Conservation (phyloP, 1,140 invertebrate species). For the Pseudomyrmex cubaensis region DNA sequence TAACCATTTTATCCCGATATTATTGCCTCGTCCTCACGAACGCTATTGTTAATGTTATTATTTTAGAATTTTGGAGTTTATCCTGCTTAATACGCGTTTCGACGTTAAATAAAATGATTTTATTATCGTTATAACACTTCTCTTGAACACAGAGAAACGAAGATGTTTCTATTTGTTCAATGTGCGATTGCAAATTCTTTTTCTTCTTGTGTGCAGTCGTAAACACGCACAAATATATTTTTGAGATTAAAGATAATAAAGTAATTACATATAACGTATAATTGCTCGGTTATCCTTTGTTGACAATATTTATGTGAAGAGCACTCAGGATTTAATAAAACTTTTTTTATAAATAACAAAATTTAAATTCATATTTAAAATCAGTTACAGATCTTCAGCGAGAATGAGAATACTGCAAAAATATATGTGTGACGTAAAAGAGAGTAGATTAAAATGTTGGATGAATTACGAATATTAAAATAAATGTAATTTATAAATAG, state of each 20-base stretch:
- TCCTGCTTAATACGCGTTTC: too few species aligned
- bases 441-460: neutral
- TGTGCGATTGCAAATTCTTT: too few species aligned
- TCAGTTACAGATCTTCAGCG: neutral
- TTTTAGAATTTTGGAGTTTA: neutral
- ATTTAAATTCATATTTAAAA: slow-evolving; percentile 24
- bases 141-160: too few species aligned
- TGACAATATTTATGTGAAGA: neutral
- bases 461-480: slow-evolving; percentile 12
- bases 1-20: neutral
- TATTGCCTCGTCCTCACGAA: neutral
- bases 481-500: neutral
- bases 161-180: too few species aligned
- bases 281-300: neutral
- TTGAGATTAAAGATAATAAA: too few species aligned
- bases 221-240: too few species aligned
- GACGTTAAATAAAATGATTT: too few species aligned
- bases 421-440: neutral
- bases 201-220: too few species aligned
- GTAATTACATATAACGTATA: neutral
- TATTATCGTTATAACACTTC: too few species aligned
- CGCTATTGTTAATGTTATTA: neutral
- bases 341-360: slow-evolving; percentile 10
- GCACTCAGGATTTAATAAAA: slow-evolving; percentile 16
- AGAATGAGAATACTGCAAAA: neutral